Evolutionary conservation across 2,888 invertebrate genomes (phyloP).

Genomic region (Drosophila nr. medialis): DNA sequence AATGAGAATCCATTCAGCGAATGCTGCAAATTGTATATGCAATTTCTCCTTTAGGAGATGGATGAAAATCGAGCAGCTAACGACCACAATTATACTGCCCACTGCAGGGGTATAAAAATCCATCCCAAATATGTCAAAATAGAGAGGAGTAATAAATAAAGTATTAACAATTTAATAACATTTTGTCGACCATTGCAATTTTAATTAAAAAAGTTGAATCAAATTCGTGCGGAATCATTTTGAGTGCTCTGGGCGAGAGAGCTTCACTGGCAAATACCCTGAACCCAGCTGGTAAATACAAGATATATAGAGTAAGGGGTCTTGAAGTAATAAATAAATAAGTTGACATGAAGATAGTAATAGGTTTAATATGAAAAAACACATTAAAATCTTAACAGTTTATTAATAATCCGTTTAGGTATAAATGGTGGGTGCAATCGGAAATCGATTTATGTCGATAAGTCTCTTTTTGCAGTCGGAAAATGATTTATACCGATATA

Average conservation of each 20-base stretch:
- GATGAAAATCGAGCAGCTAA: not conserved
- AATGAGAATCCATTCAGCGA: not conserved
- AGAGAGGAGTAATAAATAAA: not conserved
- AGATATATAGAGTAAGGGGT: not conserved
- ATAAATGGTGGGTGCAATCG: no score
- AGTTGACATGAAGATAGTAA: not conserved
- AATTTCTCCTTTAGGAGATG: not conserved
- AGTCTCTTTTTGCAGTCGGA: not conserved
- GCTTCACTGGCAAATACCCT: not conserved
- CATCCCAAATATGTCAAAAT: not conserved
- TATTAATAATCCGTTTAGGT: not conserved
- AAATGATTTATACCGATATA: not conserved
- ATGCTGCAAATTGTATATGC: not conserved
- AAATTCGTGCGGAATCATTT: not conserved
- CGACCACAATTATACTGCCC: not conserved
- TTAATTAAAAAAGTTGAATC: not conserved
- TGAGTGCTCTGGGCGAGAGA: not conserved
- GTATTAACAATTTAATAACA: not conserved
- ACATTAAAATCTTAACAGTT: not conserved
- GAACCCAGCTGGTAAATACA: not conserved
- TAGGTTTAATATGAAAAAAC: not conserved
- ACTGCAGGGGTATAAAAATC: not conserved
- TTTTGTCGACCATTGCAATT: not conserved
- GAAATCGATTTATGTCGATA: no score
- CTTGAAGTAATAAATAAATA: not conserved